Evolutionary conservation across 2,888 invertebrate genomes (phyloP), one percentile per base, ranked within the genome.

Genomic region (Tinea pellionella): DNA sequence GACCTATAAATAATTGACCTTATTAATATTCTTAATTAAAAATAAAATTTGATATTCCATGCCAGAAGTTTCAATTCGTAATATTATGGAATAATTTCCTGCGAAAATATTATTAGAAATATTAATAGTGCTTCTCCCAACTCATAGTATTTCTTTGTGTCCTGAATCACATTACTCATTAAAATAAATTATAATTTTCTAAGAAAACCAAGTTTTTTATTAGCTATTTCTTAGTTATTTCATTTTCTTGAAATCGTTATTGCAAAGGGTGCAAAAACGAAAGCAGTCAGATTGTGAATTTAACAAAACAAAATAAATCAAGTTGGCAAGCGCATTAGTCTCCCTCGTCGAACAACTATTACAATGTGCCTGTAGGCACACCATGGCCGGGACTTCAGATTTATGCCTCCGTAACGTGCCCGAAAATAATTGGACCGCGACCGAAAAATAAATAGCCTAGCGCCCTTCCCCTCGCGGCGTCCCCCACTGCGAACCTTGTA

Each of bases 381-480:
- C 53, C 53, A 24, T 57, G 32, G 13, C 29, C 57, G 13, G 32
- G 57, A 57, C 37, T 57, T 32, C 61, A 63, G 80, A 80, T 80
- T 81, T 78, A 79, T 83, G 75, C 74, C 68, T 70, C 73, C 76
- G 77, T 77, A 80, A 76, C 80, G 74, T 77, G 78, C 78, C 81
- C 77, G 74, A 79, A 84, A 86, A 85, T 85, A 85, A 86, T 85
- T 85, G 84, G 83, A 79, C 76, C 69, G 74, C 75, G 74, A 77
- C 77, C 80, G 80, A 80, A 81, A 83, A 80, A 86, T 84, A 85
- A 83, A 82, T 83, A 76, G 79, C 72, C 68, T 68, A 62, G 69
- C 68, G 66, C 67, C 67, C 68, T 64, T 65, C 65, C 68, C 67
- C 15, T 57, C 59, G 24, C 29, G 37, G 59, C 15, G 24, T 47